Evolutionary conservation across 2,888 invertebrate genomes (phyloP).

Genomic region (Archips crataeganus): DNA sequence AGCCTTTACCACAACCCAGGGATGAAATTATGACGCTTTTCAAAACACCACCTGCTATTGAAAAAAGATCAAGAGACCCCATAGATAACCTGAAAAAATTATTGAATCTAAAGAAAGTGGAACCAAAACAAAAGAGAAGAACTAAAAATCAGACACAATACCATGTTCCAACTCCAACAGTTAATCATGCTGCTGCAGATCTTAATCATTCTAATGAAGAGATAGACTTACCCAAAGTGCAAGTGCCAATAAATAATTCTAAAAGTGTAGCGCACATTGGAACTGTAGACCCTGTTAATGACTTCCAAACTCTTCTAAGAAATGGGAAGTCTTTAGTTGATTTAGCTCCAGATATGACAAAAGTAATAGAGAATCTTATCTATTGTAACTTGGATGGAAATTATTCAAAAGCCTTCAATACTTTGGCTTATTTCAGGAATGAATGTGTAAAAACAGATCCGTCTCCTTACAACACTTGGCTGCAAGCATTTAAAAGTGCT

Average conservation of each 20-base stretch:
- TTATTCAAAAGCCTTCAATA: slow-evolving; percentile 67
- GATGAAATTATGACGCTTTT: slow-evolving; percentile 79
- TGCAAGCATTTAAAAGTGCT: slow-evolving; percentile 66
- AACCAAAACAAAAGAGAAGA: slow-evolving; percentile 59
- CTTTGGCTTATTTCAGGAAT: slow-evolving; percentile 67
- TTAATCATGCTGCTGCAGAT: slow-evolving; percentile 46
- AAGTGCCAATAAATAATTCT: slow-evolving; percentile 56
- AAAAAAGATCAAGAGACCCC: slow-evolving; percentile 75
- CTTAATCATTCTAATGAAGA: slow-evolving; percentile 47
- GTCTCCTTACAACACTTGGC: slow-evolving; percentile 72
- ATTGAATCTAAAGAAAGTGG: slow-evolving; percentile 79
- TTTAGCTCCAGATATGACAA: slow-evolving; percentile 65
- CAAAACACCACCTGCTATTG: slow-evolving; percentile 79
- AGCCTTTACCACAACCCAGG: slow-evolving; percentile 83
- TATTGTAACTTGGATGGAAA: slow-evolving; percentile 71
- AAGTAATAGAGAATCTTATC: slow-evolving; percentile 73
- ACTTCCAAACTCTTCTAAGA: slow-evolving; percentile 81
- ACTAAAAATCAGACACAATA: slow-evolving; percentile 52
- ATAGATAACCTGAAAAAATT: slow-evolving; percentile 77
- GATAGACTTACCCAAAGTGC: slow-evolving; percentile 61
- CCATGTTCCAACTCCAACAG: slow-evolving; percentile 26
- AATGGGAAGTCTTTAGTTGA: slow-evolving; percentile 66
- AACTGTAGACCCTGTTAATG: slow-evolving; percentile 86
- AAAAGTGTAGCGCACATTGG: slow-evolving; percentile 77
- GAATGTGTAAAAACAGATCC: slow-evolving; percentile 72